phyloP scores from a whole-genome alignment of 2,797 vertebrate species.

The Enteromius paludinosus region DNA sequence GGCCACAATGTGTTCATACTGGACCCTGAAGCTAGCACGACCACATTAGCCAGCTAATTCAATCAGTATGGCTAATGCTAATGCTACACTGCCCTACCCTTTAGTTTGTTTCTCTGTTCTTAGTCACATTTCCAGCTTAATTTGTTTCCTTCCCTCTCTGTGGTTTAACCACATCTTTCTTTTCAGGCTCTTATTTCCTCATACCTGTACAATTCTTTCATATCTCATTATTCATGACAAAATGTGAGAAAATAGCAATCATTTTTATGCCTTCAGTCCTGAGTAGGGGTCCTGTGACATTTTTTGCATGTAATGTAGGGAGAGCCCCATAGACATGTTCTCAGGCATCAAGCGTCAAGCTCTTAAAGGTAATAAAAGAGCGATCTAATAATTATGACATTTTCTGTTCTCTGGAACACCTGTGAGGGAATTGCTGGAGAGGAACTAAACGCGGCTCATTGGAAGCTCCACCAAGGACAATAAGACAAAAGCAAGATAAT shows the following conservation, averaged over 20 bases:
- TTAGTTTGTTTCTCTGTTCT: neutral
- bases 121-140: neutral
- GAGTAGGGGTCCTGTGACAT: neutral
- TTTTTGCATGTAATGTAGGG: neutral
- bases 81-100: neutral
- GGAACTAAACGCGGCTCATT: constrained; percentile 66
- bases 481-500: constrained; percentile 55
- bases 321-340: neutral
- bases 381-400: constrained; percentile 69
- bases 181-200: neutral
- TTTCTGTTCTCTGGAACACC: constrained; percentile 59
- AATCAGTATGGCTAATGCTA: constrained; percentile 33
- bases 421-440: constrained; percentile 63
- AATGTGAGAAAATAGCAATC: constrained; percentile 34
- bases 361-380: constrained; percentile 56
- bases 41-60: constrained; percentile 51
- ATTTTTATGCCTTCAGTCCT: constrained; percentile 36
- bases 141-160: neutral
- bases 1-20: constrained; percentile 35
- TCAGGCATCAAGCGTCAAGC: constrained; percentile 12
- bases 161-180: neutral
- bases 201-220: constrained; percentile 19
- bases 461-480: constrained; percentile 65
- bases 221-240: neutral
- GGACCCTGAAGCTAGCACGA: constrained; percentile 32